Base-by-base conservation (phyloP, 2,888 invertebrate genomes). In the Stenolophus ochropezus region DNA sequence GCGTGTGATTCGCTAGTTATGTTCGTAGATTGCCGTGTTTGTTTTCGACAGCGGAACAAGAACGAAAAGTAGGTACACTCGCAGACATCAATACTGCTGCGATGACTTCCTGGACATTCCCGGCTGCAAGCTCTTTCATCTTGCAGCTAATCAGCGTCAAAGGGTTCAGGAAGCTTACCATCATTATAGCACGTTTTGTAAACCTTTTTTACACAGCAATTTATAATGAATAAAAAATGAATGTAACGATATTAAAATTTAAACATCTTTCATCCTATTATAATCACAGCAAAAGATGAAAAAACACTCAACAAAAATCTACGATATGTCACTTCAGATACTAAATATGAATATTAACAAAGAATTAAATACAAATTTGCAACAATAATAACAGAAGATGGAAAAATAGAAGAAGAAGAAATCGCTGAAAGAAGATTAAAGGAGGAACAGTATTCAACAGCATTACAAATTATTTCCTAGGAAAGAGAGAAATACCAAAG, bases 1-100 rank as follows among this genome's bases (percentile, higher is more conserved):
- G 87, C 88, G 87, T 86, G 86, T 86, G 84, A 87, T 86, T 87
- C 86, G 86, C 86, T 88, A 88, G 88, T 87, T 87, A 88, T 87
- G 85, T 84, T 84, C 85, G 85, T 85, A 78, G 80, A 71, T 73
- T 81, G 76, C 69, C 82, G 74, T 76, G 80, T 80, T 80, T 80
- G 80, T 73, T 80, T 81, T 75, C 75, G 58, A 82, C 82, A 49
- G 65, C 18, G 83, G 82, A 73, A 75, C 75, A 75, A 75, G 75
- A 75, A 75, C 75, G 75, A 75, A 75, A 75, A 75, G 75, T 69
- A 33, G 65, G 65, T 75, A 75, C 75, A 75, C 75, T 77, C 77
- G 21, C 23, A 58, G 58, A 47, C 77, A 61, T 33, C 77, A 61
- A 83, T 83, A 82, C 75, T 69, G 76, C 71, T 69, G 77, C 56